phyloP scores from a whole-genome alignment of 64 coral and sea anemone species.

The Astreopora myriophthalma region DNA sequence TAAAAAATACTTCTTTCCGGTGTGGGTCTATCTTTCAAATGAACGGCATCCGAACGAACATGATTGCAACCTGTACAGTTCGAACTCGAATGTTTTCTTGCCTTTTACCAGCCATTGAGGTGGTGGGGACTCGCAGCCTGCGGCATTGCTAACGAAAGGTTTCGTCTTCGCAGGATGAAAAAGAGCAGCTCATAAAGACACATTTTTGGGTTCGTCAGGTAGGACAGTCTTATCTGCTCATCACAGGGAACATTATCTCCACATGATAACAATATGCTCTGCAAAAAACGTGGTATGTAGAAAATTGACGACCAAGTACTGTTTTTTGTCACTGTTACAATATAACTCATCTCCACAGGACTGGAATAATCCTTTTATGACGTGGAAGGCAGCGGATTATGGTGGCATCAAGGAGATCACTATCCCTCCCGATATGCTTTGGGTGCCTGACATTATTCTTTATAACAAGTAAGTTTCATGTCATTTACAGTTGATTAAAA shows the following conservation, averaged over 20 bases:
- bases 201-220: conserved; percentile 70
- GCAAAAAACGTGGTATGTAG: no score
- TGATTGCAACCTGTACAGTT: no score
- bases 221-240: not conserved
- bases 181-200: conserved; percentile 68
- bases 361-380: conserved; percentile 73
- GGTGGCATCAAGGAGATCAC: conserved; percentile 56
- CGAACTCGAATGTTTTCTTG: no score
- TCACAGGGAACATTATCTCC: not conserved
- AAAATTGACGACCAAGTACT: no score
- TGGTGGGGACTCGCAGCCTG: no score
- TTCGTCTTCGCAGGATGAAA: conserved; percentile 49
- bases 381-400: conserved; percentile 61
- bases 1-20: no score
- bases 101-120: no score
- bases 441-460: conserved; percentile 78
- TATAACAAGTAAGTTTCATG: conserved; percentile 86
- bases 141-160: not conserved
- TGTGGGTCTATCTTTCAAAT: no score
- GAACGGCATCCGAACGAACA: no score
- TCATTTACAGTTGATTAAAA: not conserved
- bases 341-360: conserved; percentile 15
- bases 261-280: no score
- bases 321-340: not conserved
- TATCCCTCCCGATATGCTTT: conserved; percentile 70